phyloP scores from a whole-genome alignment of 2,888 invertebrate genomes.

The Eupithecia subumbrata region DNA sequence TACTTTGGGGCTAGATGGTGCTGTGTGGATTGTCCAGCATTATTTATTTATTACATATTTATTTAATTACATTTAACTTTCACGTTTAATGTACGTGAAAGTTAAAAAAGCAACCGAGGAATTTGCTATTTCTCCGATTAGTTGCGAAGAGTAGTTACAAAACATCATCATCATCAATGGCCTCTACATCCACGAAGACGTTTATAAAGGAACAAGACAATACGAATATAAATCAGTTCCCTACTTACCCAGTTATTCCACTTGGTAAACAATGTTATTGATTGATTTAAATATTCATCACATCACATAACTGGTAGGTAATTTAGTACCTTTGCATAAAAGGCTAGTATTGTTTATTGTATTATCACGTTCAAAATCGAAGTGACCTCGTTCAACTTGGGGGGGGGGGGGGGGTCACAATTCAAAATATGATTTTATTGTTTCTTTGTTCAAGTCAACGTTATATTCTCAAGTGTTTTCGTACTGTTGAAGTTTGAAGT shows the following conservation, averaged over 20 bases:
- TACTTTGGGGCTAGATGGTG: too few relatives aligned
- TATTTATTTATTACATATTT: too few relatives aligned
- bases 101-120: too few relatives aligned
- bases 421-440: slow-evolving; percentile 27
- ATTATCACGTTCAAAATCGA: slow-evolving; percentile 28
- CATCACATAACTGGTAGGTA: background rate
- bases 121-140: too few relatives aligned
- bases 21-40: too few relatives aligned
- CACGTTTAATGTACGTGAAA: too few relatives aligned
- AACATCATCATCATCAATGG: too few relatives aligned
- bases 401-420: slow-evolving; percentile 6
- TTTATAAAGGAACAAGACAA: background rate
- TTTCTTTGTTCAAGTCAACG: slow-evolving; percentile 29
- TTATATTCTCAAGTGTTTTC: slow-evolving; percentile 1
- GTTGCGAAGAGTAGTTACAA: too few relatives aligned
- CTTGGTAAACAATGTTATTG: background rate
- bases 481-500: background rate
- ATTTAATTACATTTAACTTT: too few relatives aligned
- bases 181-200: too few relatives aligned
- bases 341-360: slow-evolving; percentile 26
- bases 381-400: slow-evolving; percentile 12
- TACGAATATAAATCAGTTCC: background rate
- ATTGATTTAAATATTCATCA: background rate
- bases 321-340: background rate
- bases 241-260: background rate